A percentile compares a stretch with the other conserved stretches of the same genome.
Evolutionary conservation across 2,888 invertebrate species (phyloP).

Genomic region (Lasioglossum pauxillum): DNA sequence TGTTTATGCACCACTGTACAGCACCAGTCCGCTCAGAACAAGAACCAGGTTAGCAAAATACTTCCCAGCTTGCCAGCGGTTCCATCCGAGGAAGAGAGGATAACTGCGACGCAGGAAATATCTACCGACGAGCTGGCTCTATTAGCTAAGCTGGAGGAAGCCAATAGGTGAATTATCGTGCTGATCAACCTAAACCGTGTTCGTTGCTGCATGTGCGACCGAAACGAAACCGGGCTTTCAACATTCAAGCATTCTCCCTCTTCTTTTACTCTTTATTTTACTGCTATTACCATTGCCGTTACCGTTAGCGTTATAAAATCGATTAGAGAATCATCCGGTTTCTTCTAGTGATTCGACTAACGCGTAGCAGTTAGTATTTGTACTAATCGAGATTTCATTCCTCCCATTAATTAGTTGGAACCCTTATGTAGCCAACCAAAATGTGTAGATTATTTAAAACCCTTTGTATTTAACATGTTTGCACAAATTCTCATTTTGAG

Average conservation of each 20-base stretch:
- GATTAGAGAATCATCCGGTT: background rate
- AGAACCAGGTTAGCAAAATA: constrained; percentile 64
- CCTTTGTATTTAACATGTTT: too few relatives aligned
- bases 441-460: too few relatives aligned
- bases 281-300: background rate
- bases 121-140: constrained; percentile 93
- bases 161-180: constrained; percentile 88
- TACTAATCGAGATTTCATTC: background rate
- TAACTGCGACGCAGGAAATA: constrained; percentile 76
- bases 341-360: background rate
- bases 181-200: constrained; percentile 3
- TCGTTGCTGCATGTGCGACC: constrained; percentile 35
- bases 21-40: constrained; percentile 56
- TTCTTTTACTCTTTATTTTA: background rate
- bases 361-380: too few relatives aligned
- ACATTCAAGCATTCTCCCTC: constrained; percentile 12
- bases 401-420: background rate
- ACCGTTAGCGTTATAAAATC: background rate
- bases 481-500: too few relatives aligned
- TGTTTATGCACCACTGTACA: constrained; percentile 72
- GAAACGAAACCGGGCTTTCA: constrained; percentile 22
- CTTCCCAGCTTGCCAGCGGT: constrained; percentile 60
- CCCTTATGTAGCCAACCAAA: too few relatives aligned
- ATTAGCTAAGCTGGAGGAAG: constrained; percentile 97
- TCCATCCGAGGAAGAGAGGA: constrained; percentile 64